Base-by-base conservation (phyloP, 2,113 vertebrate genomes). In the Dromaius novaehollandiae region DNA sequence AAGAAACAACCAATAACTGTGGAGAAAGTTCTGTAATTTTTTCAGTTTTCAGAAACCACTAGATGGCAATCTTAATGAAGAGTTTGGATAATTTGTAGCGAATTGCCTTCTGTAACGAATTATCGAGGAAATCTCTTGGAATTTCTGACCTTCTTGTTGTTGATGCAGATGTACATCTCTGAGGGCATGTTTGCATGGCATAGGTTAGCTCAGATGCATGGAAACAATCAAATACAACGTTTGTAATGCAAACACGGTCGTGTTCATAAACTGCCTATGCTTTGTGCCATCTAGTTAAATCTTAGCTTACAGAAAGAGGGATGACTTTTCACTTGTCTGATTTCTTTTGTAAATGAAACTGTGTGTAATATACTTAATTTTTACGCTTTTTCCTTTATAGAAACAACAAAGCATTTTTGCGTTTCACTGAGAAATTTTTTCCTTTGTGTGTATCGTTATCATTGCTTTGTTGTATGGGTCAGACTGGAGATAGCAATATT, bases 21-120 rank as follows among this genome's bases (percentile, higher is more conserved):
- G 5, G 16, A 63, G 12, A 40, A 0, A 0, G 2, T 5, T 10
- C 75, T 73, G 63, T 24, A 28, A 50, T 77, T 74, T 34, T 30
- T 44, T 90, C 63, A 24, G 26, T 78, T 46, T 56, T 80, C 60
- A 44, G 0, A 12, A 25, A 48, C 89, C 97, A 94, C 93, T 81
- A 95, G 97, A 96, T 97, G 97, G 96, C 95, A 97, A 44, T 88
- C 61, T 97, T 93, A 71, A 93, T 75, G 63, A 96, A 87, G 90
- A 81, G 77, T 70, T 95, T 5, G 64, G 18, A 32, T 46, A 32
- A 44, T 50, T 32, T 93, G 80, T 9, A 20, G 0, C 20, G 13
- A 78, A 12, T 36, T 19, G 2, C 11, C 20, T 9, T 10, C 36
- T 56, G n/a, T 88, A 28, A n/a, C 36, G 82, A 88, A 69, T 86